phyloP scores from a whole-genome alignment of 2,113 vertebrate species.

The Neopipo cinnamomea region DNA sequence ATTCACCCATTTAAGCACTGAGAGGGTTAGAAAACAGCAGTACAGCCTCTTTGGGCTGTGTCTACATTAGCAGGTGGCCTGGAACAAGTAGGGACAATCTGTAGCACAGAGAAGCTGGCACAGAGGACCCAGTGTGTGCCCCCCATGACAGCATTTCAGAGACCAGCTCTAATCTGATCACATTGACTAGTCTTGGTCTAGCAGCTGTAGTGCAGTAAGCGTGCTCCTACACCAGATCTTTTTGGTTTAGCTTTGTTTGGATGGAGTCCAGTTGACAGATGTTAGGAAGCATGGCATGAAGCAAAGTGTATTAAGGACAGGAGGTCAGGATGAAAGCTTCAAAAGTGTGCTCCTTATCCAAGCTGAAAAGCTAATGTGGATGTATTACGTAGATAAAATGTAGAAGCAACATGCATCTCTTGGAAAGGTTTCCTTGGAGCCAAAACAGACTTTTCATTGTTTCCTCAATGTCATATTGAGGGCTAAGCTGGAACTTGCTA shows the following conservation, averaged over 20 bases:
- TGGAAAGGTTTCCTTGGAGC: background rate
- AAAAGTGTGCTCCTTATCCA: background rate
- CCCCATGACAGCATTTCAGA: background rate
- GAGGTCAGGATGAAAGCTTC: background rate
- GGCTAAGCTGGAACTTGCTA: background rate
- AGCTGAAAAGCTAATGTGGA: background rate
- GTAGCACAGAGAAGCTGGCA: background rate
- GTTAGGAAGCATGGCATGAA: fast-evolving
- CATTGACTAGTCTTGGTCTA: background rate
- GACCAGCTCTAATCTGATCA: background rate
- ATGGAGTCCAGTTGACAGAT: background rate
- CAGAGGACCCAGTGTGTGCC: background rate
- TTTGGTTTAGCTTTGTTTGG: background rate
- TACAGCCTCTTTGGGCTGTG: background rate
- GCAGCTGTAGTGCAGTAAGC: background rate
- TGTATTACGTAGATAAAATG: background rate
- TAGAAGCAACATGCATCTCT: background rate
- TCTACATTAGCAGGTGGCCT: slow-evolving; percentile 6
- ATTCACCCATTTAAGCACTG: slow-evolving; percentile 26
- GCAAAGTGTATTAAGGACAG: background rate
- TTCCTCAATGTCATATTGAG: background rate
- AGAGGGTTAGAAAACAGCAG: background rate
- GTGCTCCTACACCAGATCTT: background rate
- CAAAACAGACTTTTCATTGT: background rate
- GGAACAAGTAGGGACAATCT: background rate